Evolutionary conservation across 1,140 invertebrate species (phyloP), one percentile per base, ranked within the genome.

Genomic region (Wasmannia auropunctata): DNA sequence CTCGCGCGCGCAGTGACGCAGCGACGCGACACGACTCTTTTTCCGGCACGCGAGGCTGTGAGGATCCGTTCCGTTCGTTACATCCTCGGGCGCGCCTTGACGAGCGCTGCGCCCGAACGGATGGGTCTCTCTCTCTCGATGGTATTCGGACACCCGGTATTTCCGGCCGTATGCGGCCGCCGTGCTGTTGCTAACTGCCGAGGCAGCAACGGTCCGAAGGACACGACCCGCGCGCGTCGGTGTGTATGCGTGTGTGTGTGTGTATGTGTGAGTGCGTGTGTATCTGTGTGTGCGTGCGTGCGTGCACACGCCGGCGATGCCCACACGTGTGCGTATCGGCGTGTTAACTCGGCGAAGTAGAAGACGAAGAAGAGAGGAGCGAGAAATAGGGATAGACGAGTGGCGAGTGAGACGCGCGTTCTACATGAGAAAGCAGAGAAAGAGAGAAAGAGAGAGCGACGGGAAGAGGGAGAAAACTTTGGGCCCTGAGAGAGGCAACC

Each of bases 111-210:
- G 56, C 16, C 22, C 67, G 22, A 46, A 54, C 43, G 16, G 40
- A 79, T 65, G 51, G 28, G n/a, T n/a, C n/a, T n/a, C n/a, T n/a
- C n/a, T n/a, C n/a, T 34, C 54, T 84, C 62, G 49, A 51, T 88
- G 60, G 65, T 70, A 79, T 80, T 80, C 49, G 91, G 86, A 93
- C 93, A 94, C 93, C 93, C 94, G 93, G 91, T 94, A 94, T 92
- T 91, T 93, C 87, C 91, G 92, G 92, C 89, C 88, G 54, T n/a
- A n/a, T 77, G 76, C 54, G 70, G 49, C 58, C 40, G 54, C 51
- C 76, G 62, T 56, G 89, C 91, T 94, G 93, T 94, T 94, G 93
- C 93, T 93, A 94, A 94, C 94, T 92, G 93, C 76, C 91, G 92
- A 87, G 89, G 91, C 91, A 93, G 91, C 91, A 90, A 87, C 89